Evolutionary conservation across 2,888 invertebrate genomes (phyloP), one percentile per base, ranked within the genome.

Genomic region (Hirtodrosophila trivittata): DNA sequence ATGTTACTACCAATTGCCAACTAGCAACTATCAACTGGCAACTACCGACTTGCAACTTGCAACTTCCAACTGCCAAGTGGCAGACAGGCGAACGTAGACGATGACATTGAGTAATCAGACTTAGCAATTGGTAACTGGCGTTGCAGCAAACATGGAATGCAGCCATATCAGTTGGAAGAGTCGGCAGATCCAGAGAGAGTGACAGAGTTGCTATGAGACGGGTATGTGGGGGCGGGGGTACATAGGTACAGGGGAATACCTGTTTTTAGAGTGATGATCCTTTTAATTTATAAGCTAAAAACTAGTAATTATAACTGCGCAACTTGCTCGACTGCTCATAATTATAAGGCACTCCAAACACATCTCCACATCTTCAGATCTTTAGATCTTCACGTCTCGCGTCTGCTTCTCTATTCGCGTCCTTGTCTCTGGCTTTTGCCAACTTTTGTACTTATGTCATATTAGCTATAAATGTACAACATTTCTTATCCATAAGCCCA

Each of bases 401-500:
- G 21, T 28, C 26, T 12, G 9, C 9, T 38, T 39, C 7, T 8
- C 32, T 32, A 26, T 26, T 12, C 56, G 21, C 51, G 58, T 63
- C 64, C 65, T 65, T 78, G 72, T 66, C 71, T 64, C 49, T 77
- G 73, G 57, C 76, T 72, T 81, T 77, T 72, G 67, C 82, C 81
- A 77, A 81, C 84, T 84, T 82, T 86, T 84, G 85, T 82, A 86
- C 81, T 82, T 82, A 82, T 86, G 82, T 82, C 82, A 82, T 81
- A 82, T 82, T 82, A 82, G 85, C 66, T 64, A 75, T 68, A 82
- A 77, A 84, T 81, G 81, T 70, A 77, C 81, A 84, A 84, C 85
- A 69, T 69, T 62, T 65, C 69, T 74, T 80, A 67, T 59, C 64
- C 62, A 56, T 63, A 62, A 67, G 60, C 52, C 66, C 62, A 58